Conservation (phyloP, 2,797 vertebrate species). For the Onychomys torridus region DNA sequence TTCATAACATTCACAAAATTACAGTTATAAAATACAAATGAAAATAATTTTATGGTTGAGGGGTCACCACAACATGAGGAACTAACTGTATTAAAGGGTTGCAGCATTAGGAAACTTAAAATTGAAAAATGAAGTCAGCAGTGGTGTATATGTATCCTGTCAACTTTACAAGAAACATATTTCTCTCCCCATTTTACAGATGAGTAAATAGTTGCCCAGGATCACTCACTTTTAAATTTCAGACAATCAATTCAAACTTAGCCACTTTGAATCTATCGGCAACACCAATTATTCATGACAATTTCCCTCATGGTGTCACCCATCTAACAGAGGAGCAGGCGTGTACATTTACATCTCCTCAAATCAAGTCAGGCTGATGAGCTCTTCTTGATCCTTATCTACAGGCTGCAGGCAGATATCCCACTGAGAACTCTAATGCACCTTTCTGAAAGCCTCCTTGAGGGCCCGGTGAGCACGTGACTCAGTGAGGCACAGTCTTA, state of each 20-base stretch:
- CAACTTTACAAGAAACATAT: not conserved
- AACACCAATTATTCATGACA: not conserved
- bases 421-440: conserved; percentile 81
- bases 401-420: conserved; percentile 69
- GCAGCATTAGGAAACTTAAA: not conserved
- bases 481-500: conserved; percentile 80
- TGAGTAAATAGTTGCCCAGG: not conserved
- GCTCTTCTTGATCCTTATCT: conserved; percentile 75
- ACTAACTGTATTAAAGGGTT: not conserved
- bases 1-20: not conserved
- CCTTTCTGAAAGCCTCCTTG: conserved; percentile 82
- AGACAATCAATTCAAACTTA: not conserved
- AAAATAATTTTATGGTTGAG: not conserved
- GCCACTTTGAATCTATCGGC: not conserved
- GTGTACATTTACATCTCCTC: not conserved
- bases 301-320: not conserved
- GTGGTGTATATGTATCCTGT: not conserved
- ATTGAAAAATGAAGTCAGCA: not conserved
- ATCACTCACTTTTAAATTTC: not conserved
- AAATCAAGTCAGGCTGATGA: conserved; percentile 75
- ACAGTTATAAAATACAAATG: not conserved
- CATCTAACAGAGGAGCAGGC: not conserved
- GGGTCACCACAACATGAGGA: not conserved
- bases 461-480: conserved; percentile 81
- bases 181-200: conserved; percentile 36